Conservation (phyloP, 1,140 invertebrate species). For the Drosophila kikkawai region DNA sequence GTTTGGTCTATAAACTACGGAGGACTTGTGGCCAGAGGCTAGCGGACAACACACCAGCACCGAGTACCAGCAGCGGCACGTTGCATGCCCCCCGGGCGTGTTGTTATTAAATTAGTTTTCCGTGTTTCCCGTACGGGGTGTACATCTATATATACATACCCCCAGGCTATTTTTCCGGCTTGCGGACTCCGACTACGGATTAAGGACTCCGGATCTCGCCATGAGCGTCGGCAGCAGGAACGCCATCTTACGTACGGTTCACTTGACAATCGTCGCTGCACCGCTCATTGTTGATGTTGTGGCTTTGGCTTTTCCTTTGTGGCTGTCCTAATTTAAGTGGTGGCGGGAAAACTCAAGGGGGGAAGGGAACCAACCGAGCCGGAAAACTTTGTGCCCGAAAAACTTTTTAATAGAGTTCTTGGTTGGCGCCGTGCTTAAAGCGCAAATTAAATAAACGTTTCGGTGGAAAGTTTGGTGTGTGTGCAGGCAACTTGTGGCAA, state of each 20-base stretch:
- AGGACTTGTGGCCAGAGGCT: slow-evolving; percentile 38
- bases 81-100: slow-evolving; percentile 31
- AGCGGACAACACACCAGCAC: slow-evolving; percentile 28
- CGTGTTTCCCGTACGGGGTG: slow-evolving; percentile 34
- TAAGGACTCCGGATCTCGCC: slow-evolving; percentile 18
- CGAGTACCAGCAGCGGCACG: slow-evolving; percentile 25
- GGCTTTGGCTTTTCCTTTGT: slow-evolving; percentile 36
- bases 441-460: slow-evolving; percentile 67
- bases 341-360: slow-evolving; percentile 1
- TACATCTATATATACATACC: neutral
- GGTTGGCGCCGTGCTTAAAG: slow-evolving; percentile 45
- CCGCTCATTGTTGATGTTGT: slow-evolving; percentile 49
- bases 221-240: slow-evolving; percentile 50
- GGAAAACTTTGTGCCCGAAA: slow-evolving; percentile 40
- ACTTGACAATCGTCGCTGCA: slow-evolving; percentile 51
- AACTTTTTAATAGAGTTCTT: slow-evolving; percentile 71
- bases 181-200: slow-evolving; percentile 10
- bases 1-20: slow-evolving; percentile 59
- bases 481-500: slow-evolving; percentile 51
- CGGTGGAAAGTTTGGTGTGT: slow-evolving; percentile 26
- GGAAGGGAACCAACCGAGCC: neutral
- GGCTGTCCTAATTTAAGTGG: slow-evolving; percentile 57
- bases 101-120: slow-evolving; percentile 74
- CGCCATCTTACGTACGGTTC: slow-evolving; percentile 65
- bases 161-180: slow-evolving; percentile 28